Conservation (phyloP, 2,113 vertebrate genomes). For the Epinephelus moara region DNA sequence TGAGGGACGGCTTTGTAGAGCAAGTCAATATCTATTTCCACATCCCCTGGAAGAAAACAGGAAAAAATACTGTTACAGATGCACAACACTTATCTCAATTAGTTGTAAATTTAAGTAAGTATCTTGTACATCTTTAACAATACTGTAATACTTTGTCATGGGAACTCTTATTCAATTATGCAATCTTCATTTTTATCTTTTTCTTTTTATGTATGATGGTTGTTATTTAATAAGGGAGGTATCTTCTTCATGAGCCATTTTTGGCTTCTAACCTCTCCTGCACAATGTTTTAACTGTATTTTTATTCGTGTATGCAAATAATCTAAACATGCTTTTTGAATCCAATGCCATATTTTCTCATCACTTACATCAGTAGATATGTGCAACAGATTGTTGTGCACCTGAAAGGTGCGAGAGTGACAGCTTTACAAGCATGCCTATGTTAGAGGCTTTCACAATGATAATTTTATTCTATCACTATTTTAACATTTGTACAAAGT, state of each 20-base stretch:
- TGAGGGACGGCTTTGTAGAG: conserved; percentile 94
- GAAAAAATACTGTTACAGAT: background rate
- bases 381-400: background rate
- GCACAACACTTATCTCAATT: background rate
- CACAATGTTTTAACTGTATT: no score
- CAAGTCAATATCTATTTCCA: conserved; percentile 90
- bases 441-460: background rate
- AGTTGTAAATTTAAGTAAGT: no score
- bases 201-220: no score
- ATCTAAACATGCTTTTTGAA: background rate
- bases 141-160: no score
- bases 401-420: background rate
- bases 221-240: no score
- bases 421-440: background rate
- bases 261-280: no score
- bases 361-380: background rate
- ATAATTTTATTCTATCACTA: background rate
- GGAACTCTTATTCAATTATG: no score
- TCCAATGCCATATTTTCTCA: background rate
- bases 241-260: no score
- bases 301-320: no score
- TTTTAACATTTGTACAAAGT: background rate
- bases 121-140: no score
- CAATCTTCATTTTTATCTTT: no score
- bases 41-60: conserved; percentile 77